phyloP scores from a whole-genome alignment of 2,113 vertebrate species.

The Barnardius zonarius region DNA sequence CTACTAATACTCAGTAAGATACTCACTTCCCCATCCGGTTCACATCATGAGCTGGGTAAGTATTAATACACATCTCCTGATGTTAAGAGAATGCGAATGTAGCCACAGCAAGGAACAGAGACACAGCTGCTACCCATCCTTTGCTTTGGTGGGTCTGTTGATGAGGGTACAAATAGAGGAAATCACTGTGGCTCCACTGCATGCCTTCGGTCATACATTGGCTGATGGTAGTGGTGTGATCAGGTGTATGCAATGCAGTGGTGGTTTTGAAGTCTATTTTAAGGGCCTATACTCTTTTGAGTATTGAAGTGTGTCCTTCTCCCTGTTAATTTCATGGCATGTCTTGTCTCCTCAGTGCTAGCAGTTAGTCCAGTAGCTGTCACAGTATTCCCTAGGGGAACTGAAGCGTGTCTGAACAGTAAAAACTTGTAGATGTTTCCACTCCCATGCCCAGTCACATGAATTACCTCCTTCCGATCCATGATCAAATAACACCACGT shows the following conservation, averaged over 20 bases:
- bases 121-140: background rate
- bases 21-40: background rate
- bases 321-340: background rate
- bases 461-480: background rate
- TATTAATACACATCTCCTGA: background rate
- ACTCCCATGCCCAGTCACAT: background rate
- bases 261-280: background rate
- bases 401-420: background rate
- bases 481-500: background rate
- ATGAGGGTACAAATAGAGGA: background rate
- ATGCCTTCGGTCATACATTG: fast-evolving
- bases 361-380: background rate
- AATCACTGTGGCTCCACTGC: background rate
- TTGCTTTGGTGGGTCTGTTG: background rate
- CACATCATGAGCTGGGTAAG: background rate
- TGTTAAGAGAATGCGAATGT: background rate
- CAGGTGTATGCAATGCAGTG: background rate
- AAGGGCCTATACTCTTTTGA: background rate
- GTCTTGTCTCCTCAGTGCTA: background rate
- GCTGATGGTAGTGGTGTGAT: background rate
- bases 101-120: background rate
- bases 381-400: background rate
- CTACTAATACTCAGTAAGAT: background rate
- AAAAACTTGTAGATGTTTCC: background rate
- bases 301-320: background rate